Conservation (phyloP, 2,888 invertebrate genomes). For the Timema cristinae region DNA sequence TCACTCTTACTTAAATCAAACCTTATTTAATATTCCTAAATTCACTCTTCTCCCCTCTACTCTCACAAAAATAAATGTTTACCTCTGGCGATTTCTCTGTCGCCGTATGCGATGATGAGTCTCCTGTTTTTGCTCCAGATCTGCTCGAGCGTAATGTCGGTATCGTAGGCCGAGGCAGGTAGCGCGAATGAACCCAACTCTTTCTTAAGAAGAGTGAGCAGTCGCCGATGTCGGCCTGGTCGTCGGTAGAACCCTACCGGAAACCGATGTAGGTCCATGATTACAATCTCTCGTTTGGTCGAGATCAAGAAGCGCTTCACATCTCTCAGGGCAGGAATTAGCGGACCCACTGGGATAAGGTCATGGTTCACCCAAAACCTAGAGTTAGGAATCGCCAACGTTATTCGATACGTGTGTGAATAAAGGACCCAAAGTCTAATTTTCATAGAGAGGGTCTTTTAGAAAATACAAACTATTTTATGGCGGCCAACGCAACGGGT, state of each 20-base stretch:
- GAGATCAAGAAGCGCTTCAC: conserved; percentile 63
- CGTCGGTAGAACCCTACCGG: conserved; percentile 60
- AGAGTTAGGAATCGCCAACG: conserved; percentile 34
- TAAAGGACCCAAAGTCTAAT: not conserved
- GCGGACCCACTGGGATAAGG: conserved; percentile 62
- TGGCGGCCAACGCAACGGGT: not conserved
- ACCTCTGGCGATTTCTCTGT: conserved; percentile 48
- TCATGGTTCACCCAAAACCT: conserved; percentile 74
- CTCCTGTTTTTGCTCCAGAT: conserved; percentile 53
- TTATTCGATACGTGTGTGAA: too few relatives aligned
- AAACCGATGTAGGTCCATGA: conserved; percentile 80
- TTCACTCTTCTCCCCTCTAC: not conserved
- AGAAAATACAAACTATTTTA: not conserved
- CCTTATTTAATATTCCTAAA: too few relatives aligned
- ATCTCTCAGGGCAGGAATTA: conserved; percentile 62
- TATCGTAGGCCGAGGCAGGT: conserved; percentile 48
- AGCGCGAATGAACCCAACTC: conserved; percentile 57
- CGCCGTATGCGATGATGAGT: conserved; percentile 57
- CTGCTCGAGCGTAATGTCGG: conserved; percentile 55
- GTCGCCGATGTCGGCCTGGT: conserved; percentile 50
- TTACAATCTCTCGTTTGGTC: conserved; percentile 66
- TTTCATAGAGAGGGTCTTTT: not conserved
- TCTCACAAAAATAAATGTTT: not conserved
- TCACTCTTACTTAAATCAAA: too few relatives aligned
- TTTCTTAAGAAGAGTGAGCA: conserved; percentile 52